phyloP scores from a whole-genome alignment of 2,888 invertebrate species.

The Ectemnius continuus region DNA sequence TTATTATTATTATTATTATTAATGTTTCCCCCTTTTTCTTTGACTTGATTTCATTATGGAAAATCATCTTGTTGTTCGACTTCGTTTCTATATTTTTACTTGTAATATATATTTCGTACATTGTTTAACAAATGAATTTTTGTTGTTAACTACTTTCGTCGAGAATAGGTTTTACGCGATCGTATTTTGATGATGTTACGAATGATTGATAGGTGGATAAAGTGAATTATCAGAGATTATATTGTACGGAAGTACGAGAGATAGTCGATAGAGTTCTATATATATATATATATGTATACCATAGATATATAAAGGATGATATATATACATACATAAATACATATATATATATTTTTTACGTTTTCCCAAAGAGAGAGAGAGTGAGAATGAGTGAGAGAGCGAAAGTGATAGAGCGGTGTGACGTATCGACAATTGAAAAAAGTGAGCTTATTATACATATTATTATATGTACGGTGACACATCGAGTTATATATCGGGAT shows the following conservation, averaged over 20 bases:
- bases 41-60: slow-evolving; percentile 75
- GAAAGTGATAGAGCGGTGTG: slow-evolving; percentile 17
- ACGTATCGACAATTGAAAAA: slow-evolving; percentile 49
- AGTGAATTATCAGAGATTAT: slow-evolving; percentile 68
- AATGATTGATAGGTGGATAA: slow-evolving; percentile 63
- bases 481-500: slow-evolving; percentile 55
- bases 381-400: too few species aligned
- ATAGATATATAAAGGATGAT: slow-evolving; percentile 48
- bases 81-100: slow-evolving; percentile 65
- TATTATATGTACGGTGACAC: slow-evolving; percentile 53
- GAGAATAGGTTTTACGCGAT: slow-evolving; percentile 66
- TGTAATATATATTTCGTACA: slow-evolving; percentile 63
- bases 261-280: slow-evolving; percentile 55
- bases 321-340: slow-evolving; percentile 56
- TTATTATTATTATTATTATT: too few species aligned
- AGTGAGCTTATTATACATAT: slow-evolving; percentile 67
- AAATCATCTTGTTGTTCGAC: slow-evolving; percentile 73
- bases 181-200: slow-evolving; percentile 68
- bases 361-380: slow-evolving; percentile 73
- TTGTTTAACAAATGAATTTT: slow-evolving; percentile 67
- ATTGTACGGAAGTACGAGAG: slow-evolving; percentile 65
- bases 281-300: slow-evolving; percentile 38
- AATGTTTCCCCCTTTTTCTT: slow-evolving; percentile 57
- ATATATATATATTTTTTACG: slow-evolving; percentile 72
- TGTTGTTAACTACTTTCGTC: slow-evolving; percentile 68